Conservation (phyloP, 1,140 invertebrate genomes). For the Caenorhabditis briggsae region DNA sequence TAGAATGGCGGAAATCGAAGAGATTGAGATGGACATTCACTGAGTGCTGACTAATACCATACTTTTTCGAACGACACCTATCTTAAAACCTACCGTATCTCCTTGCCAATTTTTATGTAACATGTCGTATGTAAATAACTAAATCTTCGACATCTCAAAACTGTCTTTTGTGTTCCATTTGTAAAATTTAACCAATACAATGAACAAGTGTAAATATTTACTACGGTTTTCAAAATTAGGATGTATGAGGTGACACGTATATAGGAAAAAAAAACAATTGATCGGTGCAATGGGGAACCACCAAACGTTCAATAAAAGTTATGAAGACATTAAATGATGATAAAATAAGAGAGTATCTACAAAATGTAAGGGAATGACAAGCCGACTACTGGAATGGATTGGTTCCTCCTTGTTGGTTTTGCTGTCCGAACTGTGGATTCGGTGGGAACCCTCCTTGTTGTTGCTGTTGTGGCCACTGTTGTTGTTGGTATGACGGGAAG, state of each 20-base stretch:
- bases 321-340: too few relatives aligned
- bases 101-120: too few relatives aligned
- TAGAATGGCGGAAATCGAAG: too few relatives aligned
- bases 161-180: too few relatives aligned
- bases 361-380: neutral
- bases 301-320: neutral
- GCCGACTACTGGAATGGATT: slow-evolving; percentile 53
- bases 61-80: too few relatives aligned
- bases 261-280: slow-evolving; percentile 10
- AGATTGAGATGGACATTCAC: too few relatives aligned
- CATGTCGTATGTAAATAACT: too few relatives aligned
- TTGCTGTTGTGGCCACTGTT: slow-evolving; percentile 39
- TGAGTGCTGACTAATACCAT: too few relatives aligned
- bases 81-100: too few relatives aligned
- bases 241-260: slow-evolving; percentile 8
- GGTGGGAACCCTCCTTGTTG: slow-evolving; percentile 49
- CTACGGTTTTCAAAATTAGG: neutral
- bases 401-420: slow-evolving; percentile 43
- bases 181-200: too few relatives aligned
- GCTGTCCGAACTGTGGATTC: slow-evolving; percentile 15
- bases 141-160: too few relatives aligned
- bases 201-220: neutral
- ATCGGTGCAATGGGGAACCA: neutral
- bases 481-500: slow-evolving; percentile 58
- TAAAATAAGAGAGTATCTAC: slow-evolving; percentile 13